Evolutionary conservation across 2,113 vertebrate genomes (phyloP).

Genomic region (Grammatotria lemairii): DNA sequence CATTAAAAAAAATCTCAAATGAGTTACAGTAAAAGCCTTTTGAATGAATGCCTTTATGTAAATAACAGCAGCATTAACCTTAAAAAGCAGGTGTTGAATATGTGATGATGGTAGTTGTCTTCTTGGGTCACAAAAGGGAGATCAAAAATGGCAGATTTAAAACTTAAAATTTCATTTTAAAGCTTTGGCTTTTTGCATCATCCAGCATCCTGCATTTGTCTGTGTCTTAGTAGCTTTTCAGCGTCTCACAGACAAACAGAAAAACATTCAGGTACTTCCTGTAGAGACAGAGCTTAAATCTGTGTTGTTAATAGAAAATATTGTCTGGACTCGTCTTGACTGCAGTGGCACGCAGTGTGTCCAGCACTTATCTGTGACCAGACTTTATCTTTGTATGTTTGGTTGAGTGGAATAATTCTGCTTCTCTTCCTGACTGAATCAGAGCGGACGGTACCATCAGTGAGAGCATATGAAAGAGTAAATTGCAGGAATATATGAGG

Average conservation of each 20-base stretch:
- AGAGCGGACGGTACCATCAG: not conserved
- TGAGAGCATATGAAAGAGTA: constrained; percentile 7
- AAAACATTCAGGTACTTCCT: not conserved
- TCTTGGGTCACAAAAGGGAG: not conserved
- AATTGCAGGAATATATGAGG: constrained; percentile 18
- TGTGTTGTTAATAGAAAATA: not conserved
- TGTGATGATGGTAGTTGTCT: not conserved
- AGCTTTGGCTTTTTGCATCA: not conserved
- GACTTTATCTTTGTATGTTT: not conserved
- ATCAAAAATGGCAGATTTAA: not conserved
- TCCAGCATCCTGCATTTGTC: not conserved
- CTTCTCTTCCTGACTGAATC: not conserved
- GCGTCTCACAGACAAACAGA: not conserved
- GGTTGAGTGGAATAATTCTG: not conserved
- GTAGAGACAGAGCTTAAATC: not conserved
- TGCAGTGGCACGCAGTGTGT: not conserved
- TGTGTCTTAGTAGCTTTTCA: not conserved
- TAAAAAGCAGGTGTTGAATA: not conserved
- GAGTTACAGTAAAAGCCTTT: not conserved
- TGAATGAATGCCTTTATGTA: not conserved
- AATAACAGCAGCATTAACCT: not conserved
- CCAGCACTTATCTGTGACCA: not conserved
- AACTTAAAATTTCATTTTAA: not conserved
- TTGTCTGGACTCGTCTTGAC: not conserved
- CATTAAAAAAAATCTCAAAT: not conserved